A percentile compares a stretch with the other conserved stretches of the same genome.
phyloP scores from a whole-genome alignment of 2,113 vertebrate species.

The Phylloscopus trochilus region DNA sequence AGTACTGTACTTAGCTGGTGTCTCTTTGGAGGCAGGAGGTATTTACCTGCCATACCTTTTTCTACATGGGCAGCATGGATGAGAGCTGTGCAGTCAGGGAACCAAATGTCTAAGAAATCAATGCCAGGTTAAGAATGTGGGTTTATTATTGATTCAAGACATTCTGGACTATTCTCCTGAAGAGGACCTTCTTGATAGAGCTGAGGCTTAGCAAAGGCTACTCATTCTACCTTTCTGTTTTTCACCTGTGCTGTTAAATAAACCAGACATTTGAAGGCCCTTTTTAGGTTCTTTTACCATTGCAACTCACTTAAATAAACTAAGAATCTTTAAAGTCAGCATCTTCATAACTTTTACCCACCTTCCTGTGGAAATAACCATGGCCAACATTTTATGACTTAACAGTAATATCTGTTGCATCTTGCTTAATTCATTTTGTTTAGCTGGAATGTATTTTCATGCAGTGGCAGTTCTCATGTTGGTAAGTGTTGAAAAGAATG shows the following conservation, averaged over 20 bases:
- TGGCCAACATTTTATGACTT: neutral
- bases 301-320: neutral
- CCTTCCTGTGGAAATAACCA: neutral
- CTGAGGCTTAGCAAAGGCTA: neutral
- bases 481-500: neutral
- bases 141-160: neutral
- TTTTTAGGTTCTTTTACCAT: neutral
- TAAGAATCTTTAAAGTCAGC: neutral
- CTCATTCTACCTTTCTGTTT: neutral
- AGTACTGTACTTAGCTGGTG: neutral
- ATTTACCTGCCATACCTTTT: neutral
- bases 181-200: neutral
- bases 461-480: neutral
- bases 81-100: fast-evolving
- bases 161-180: neutral
- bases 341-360: neutral
- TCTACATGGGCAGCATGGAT: neutral
- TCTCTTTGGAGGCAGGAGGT: neutral
- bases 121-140: neutral
- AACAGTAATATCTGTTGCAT: neutral
- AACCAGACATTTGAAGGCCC: neutral
- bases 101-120: neutral
- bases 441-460: neutral
- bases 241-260: neutral
- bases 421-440: neutral